phyloP scores from a whole-genome alignment of 1,140 invertebrate genomes.

The Cydia pomonella region DNA sequence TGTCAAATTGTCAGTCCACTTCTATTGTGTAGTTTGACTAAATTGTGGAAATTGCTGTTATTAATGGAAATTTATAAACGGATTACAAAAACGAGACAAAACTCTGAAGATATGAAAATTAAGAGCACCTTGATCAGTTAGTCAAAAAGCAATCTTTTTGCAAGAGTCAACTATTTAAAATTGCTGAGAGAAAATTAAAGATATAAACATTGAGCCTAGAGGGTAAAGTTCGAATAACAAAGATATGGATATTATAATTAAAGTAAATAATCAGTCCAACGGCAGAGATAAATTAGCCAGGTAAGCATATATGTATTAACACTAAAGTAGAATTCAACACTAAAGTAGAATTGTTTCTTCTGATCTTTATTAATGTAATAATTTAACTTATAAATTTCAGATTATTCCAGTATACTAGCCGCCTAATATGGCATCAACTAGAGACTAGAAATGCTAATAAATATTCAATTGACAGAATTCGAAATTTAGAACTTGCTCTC shows the following conservation, averaged over 20 bases:
- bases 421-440: constrained; percentile 71
- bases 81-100: background rate
- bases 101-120: background rate
- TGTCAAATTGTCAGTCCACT: too few relatives aligned
- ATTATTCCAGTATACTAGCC: constrained; percentile 69
- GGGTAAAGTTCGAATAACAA: constrained; percentile 27
- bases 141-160: too few relatives aligned
- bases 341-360: too few relatives aligned
- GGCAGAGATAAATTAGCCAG: constrained; percentile 74
- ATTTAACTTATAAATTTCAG: constrained; percentile 48
- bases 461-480: constrained; percentile 73
- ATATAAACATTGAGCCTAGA: background rate
- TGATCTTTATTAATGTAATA: constrained; percentile 13
- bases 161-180: too few relatives aligned
- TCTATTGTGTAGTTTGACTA: background rate
- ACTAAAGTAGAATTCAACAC: background rate
- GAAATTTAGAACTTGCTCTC: constrained; percentile 68
- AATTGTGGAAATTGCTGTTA: background rate
- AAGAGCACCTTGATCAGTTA: background rate
- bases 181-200: background rate
- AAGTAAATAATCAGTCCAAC: constrained; percentile 72
- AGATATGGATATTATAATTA: constrained; percentile 69
- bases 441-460: constrained; percentile 73
- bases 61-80: background rate
- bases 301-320: constrained; percentile 42